A percentile compares a stretch with the other conserved stretches of the same genome.
phyloP scores from a whole-genome alignment of 2,113 vertebrate genomes.

The Halcyon senegalensis region DNA sequence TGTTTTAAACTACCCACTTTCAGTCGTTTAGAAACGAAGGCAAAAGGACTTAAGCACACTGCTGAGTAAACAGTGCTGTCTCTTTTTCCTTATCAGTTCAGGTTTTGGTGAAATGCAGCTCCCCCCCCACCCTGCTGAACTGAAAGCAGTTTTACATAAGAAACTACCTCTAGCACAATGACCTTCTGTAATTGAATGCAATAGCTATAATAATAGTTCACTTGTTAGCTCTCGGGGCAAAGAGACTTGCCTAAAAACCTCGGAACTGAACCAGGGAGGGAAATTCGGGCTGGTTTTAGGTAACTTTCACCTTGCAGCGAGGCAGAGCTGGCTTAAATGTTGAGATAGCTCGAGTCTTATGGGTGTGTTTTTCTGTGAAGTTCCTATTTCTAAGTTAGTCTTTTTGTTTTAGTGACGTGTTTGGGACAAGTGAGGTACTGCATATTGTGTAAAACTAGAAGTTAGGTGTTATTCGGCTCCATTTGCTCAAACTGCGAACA shows the following conservation, averaged over 20 bases:
- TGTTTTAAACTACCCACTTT: neutral
- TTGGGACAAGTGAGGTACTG: neutral
- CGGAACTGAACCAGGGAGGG: neutral
- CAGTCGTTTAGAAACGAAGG: neutral
- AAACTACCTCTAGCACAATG: slow-evolving; percentile 55
- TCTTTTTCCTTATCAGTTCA: slow-evolving; percentile 33
- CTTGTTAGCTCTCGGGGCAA: slow-evolving; percentile 1
- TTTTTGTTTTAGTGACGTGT: neutral
- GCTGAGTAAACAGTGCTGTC: slow-evolving; percentile 34
- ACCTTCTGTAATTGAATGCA: slow-evolving; percentile 39
- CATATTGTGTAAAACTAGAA: neutral
- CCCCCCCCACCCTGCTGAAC: neutral
- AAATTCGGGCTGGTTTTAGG: neutral
- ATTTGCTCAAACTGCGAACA: neutral
- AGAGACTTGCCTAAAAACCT: neutral
- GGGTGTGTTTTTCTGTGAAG: neutral
- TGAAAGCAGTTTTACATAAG: slow-evolving; percentile 52
- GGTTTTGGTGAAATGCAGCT: slow-evolving; percentile 28
- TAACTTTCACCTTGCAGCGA: neutral
- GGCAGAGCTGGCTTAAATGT: neutral
- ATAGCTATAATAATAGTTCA: slow-evolving; percentile 18
- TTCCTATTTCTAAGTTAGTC: neutral
- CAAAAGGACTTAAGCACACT: neutral
- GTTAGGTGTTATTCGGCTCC: neutral
- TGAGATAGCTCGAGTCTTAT: neutral